phyloP scores from a whole-genome alignment of 2,797 vertebrate genomes.

The Sebastes paucispinis region DNA sequence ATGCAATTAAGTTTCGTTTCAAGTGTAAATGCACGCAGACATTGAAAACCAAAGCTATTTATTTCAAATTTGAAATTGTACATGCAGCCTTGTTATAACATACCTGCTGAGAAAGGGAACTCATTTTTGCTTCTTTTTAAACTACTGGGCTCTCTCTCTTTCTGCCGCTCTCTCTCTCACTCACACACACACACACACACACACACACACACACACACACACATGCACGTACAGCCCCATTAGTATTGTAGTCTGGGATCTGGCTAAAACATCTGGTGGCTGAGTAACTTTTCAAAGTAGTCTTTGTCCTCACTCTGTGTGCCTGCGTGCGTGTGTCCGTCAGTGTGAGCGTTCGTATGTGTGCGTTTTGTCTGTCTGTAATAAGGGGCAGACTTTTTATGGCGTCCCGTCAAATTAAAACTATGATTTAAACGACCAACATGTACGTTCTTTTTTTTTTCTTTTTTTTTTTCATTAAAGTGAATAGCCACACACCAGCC shows the following conservation, averaged over 20 bases:
- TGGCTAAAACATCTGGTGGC: constrained; percentile 80
- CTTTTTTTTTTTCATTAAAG: constrained; percentile 30
- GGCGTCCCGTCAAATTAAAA: constrained; percentile 75
- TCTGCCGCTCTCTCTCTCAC: neutral
- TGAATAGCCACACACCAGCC: constrained; percentile 30
- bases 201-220: constrained; percentile 5
- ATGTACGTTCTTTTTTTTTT: constrained; percentile 22
- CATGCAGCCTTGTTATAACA: neutral
- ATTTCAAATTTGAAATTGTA: neutral
- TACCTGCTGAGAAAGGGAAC: constrained; percentile 16
- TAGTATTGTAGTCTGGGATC: constrained; percentile 76
- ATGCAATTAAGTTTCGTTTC: constrained; percentile 46
- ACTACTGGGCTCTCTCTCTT: neutral
- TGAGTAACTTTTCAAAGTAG: constrained; percentile 78
- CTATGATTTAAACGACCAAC: constrained; percentile 72
- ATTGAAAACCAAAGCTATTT: constrained; percentile 9
- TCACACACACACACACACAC: constrained; percentile 10
- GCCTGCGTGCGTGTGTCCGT: constrained; percentile 50
- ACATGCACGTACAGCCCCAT: constrained; percentile 42
- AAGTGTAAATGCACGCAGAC: constrained; percentile 43
- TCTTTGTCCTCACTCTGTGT: constrained; percentile 72
- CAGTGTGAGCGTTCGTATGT: constrained; percentile 24
- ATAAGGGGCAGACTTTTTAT: constrained; percentile 74
- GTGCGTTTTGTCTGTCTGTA: constrained; percentile 41
- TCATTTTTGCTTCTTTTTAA: constrained; percentile 36